These are phyloP conservation scores for Euphydryas editha DNA, from an alignment of 2,888 invertebrate genomes.

Conservation along the genomic window DNA sequence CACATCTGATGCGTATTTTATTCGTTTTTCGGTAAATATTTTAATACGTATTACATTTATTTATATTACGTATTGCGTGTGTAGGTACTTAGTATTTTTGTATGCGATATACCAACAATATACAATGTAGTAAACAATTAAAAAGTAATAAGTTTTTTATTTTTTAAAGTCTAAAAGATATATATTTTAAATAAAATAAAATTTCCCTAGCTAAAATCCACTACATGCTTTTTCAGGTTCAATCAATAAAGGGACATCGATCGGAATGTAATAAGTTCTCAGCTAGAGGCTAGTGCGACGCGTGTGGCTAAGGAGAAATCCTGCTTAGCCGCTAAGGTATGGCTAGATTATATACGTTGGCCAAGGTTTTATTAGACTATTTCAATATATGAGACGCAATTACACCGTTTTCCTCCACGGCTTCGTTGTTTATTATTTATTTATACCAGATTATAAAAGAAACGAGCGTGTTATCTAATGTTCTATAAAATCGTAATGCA, in stretches of 20 bases:
- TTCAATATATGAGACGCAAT: conserved; percentile 12
- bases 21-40: not conserved
- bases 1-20: not conserved
- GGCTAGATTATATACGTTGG: not conserved
- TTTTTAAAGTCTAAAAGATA: no score
- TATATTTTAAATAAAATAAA: not conserved
- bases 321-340: conserved; percentile 1
- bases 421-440: conserved; percentile 9
- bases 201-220: not conserved
- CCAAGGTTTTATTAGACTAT: conserved; percentile 11
- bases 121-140: no score
- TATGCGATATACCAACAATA: no score
- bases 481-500: not conserved
- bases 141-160: no score
- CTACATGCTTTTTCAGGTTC: not conserved
- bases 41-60: not conserved
- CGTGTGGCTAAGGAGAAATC: conserved; percentile 10
- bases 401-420: conserved; percentile 6
- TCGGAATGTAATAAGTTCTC: conserved; percentile 9
- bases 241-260: conserved; percentile 7
- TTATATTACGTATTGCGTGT: not conserved
- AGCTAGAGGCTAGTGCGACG: not conserved
- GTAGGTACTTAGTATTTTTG: no score
- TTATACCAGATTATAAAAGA: conserved; percentile 6
- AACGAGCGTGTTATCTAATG: conserved; percentile 7